A percentile compares a stretch with the other conserved stretches of the same genome.
Evolutionary conservation across 1,140 invertebrate genomes (phyloP).

Genomic region (Cherax quadricarinatus): DNA sequence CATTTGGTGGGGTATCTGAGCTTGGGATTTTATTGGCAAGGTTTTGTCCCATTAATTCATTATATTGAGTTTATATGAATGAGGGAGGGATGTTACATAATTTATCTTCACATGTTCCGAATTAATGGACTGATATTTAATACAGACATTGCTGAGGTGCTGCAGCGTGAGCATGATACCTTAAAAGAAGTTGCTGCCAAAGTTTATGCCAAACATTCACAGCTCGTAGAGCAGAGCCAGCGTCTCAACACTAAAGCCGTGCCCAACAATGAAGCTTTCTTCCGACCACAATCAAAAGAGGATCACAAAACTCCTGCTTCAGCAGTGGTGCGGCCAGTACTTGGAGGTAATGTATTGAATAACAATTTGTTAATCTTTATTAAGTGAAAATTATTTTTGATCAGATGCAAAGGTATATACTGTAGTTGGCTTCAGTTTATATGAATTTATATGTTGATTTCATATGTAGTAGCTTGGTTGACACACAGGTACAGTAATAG

Average conservation of each 20-base stretch:
- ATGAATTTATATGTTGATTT: no score
- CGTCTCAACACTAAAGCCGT: constrained; percentile 41
- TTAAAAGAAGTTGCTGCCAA: constrained; percentile 55
- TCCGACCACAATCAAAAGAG: constrained; percentile 44
- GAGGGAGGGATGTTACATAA: no score
- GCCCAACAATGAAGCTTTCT: constrained; percentile 54
- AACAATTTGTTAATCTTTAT: neutral
- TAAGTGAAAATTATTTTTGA: neutral
- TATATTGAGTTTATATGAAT: no score
- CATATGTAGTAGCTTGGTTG: no score
- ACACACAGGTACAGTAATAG: no score
- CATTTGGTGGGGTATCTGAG: no score
- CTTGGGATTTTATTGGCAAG: no score
- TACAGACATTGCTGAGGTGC: constrained; percentile 51
- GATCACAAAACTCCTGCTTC: constrained; percentile 38
- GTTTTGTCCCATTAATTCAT: no score
- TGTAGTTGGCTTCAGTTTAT: no score
- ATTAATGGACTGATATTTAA: neutral
- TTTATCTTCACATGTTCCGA: no score
- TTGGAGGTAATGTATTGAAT: constrained; percentile 33
- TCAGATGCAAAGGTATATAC: no score
- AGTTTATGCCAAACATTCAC: constrained; percentile 49
- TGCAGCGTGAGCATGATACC: constrained; percentile 57
- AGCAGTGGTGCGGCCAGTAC: constrained; percentile 54
- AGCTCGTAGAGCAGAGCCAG: constrained; percentile 51